These are phyloP conservation scores for Sinopyrophorus schimmeli DNA, from an alignment of 2,888 invertebrate genomes.

Conservation along the genomic window DNA sequence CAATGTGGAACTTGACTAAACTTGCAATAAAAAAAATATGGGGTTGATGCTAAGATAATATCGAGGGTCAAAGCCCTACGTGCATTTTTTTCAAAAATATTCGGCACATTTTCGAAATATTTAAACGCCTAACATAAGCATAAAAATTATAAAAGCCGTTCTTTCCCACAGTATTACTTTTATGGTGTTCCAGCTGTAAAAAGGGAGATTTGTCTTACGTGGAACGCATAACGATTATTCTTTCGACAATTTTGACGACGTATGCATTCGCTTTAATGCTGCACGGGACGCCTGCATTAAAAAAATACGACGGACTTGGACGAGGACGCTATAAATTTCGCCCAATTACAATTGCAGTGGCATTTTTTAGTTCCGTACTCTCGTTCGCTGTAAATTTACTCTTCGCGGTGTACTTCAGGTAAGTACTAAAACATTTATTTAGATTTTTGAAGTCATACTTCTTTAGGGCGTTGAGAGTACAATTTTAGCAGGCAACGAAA, in stretches of 20 bases:
- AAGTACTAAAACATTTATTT: background rate
- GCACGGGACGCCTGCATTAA: constrained; percentile 24
- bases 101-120: no score
- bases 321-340: constrained; percentile 20
- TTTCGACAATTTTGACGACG: constrained; percentile 32
- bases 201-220: constrained; percentile 28
- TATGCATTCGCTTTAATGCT: constrained; percentile 25
- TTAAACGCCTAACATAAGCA: constrained; percentile 7
- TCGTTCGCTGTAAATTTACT: constrained; percentile 26
- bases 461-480: no score
- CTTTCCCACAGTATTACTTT: no score
- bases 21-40: no score
- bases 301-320: constrained; percentile 29
- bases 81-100: no score
- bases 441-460: no score
- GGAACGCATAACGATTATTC: constrained; percentile 30
- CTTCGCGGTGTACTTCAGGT: constrained; percentile 27
- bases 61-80: no score
- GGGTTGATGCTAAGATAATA: no score
- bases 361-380: constrained; percentile 16
- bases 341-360: constrained; percentile 4
- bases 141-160: background rate
- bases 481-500: no score
- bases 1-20: no score
- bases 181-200: constrained; percentile 20